These are phyloP conservation scores for Embidobia sp. DNA, from an alignment of 2,888 invertebrate genomes.

Conservation along the genomic window DNA sequence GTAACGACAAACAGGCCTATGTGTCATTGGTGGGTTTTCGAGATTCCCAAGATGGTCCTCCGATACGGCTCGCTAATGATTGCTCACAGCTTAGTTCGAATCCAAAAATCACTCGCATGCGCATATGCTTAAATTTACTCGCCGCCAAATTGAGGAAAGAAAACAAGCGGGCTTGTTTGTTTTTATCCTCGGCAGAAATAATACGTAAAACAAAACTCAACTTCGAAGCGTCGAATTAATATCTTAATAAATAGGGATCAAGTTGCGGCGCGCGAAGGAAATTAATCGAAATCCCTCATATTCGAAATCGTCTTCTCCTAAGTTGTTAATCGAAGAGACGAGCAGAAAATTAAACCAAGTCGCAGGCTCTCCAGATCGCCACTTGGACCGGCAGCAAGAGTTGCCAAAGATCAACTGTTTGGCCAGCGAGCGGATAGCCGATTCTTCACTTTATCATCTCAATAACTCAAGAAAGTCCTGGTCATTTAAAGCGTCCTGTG, in stretches of 20 bases:
- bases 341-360: too few species aligned
- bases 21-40: slow-evolving; percentile 75
- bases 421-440: background rate
- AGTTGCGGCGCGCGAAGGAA: too few species aligned
- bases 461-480: slow-evolving; percentile 22
- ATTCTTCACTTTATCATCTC: slow-evolving; percentile 35
- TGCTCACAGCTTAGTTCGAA: slow-evolving; percentile 43
- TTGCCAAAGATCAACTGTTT: slow-evolving; percentile 2
- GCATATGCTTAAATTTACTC: slow-evolving; percentile 16
- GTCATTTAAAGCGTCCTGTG: slow-evolving; percentile 21
- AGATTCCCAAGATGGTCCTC: slow-evolving; percentile 75
- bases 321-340: too few species aligned
- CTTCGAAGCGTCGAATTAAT: too few species aligned
- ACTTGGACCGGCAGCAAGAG: too few species aligned
- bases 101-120: slow-evolving; percentile 43
- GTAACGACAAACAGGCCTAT: slow-evolving; percentile 76
- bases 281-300: too few species aligned
- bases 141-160: slow-evolving; percentile 1
- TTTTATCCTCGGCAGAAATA: slow-evolving; percentile 9
- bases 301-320: too few species aligned
- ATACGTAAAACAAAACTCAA: too few species aligned
- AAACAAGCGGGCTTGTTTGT: slow-evolving; percentile 3
- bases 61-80: slow-evolving; percentile 69
- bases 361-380: too few species aligned
- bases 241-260: too few species aligned